These are phyloP conservation scores for Podarcis lilfordi DNA, from an alignment of 2,797 vertebrate genomes.

Conservation along the genomic window DNA sequence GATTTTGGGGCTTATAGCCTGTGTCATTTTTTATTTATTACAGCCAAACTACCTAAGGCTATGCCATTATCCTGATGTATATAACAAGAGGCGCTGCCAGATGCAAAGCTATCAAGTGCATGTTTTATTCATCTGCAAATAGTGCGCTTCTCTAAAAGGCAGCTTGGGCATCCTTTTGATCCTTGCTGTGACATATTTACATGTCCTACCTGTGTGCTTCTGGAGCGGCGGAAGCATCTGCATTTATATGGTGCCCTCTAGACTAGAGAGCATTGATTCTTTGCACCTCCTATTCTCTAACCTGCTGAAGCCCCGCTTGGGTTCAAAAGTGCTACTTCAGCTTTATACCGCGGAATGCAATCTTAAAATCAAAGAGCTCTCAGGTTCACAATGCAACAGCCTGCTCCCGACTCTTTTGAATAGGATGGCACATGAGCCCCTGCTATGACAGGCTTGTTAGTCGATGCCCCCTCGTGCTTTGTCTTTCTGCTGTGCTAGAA, in stretches of 20 bases:
- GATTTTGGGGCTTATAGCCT: background rate
- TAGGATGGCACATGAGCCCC: background rate
- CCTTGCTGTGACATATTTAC: slow-evolving; percentile 46
- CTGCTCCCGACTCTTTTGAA: background rate
- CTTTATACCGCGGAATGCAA: background rate
- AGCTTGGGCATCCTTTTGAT: slow-evolving; percentile 59
- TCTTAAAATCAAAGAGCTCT: background rate
- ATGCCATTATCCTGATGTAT: slow-evolving; percentile 36
- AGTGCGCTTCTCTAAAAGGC: slow-evolving; percentile 36
- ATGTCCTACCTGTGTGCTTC: slow-evolving; percentile 54
- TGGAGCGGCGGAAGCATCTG: slow-evolving; percentile 52
- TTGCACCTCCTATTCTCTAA: slow-evolving; percentile 55
- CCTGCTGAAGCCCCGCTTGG: slow-evolving; percentile 3
- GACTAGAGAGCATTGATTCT: slow-evolving; percentile 56
- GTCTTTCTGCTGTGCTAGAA: background rate
- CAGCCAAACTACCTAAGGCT: slow-evolving; percentile 22
- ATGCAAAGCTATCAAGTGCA: slow-evolving; percentile 41
- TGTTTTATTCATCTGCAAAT: slow-evolving; percentile 65
- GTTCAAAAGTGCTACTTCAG: background rate
- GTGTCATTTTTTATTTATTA: slow-evolving; percentile 30
- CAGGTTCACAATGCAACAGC: background rate
- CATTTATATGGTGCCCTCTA: slow-evolving; percentile 58
- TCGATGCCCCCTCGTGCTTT: background rate
- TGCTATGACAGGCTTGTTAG: background rate
- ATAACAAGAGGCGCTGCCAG: slow-evolving; percentile 45